Base-by-base conservation (phyloP, 2,113 vertebrate genomes). In the Gymnorhina tibicen region DNA sequence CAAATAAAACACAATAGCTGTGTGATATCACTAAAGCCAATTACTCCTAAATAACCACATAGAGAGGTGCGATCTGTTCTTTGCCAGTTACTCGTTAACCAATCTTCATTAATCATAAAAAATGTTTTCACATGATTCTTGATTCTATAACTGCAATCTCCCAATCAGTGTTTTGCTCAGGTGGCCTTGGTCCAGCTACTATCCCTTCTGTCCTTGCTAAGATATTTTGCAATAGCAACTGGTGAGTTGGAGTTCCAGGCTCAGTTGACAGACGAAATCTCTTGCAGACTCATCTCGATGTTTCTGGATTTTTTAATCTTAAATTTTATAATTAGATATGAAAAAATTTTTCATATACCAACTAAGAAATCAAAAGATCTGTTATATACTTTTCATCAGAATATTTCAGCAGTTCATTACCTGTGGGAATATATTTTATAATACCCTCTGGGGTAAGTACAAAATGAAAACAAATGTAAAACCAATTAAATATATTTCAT, bases 101-200 rank as follows among this genome's bases (percentile, higher is more conserved):
- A 81, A 70, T 83, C 37, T 79, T 82, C 91, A 97, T 93, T 94
- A 97, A 94, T 90, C 96, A 97, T 97, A 93, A 95, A 95, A 92
- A 94, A 77, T 72, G 30, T 11, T 80, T 96, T 85, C 68, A 84
- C 63, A 41, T n/a, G 37, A 93, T 75, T 91, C 87, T 73, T 32
- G 83, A 92, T 91, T 93, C 89, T 91, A 11, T 84, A 92, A 81
- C 83, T 63, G 46, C 66, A 74, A 42, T 82, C 53, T 94, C 72
- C 62, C 91, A 90, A 79, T 58, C 87, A 76, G n/a, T 35, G 59
- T 44, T 87, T 77, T 94, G 33, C 77, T 93, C 73, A 89, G 60
- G 44, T 93, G 93, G 76, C 79, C 26, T 85, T 52, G 37, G 24
- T 96, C 68, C 81, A 96, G 63, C 80, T 69, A 67, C 83, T 68